A percentile compares a stretch with the other conserved stretches of the same genome.
Conservation (phyloP, 2,888 invertebrate genomes). For the Meliscaeva auricollis region DNA sequence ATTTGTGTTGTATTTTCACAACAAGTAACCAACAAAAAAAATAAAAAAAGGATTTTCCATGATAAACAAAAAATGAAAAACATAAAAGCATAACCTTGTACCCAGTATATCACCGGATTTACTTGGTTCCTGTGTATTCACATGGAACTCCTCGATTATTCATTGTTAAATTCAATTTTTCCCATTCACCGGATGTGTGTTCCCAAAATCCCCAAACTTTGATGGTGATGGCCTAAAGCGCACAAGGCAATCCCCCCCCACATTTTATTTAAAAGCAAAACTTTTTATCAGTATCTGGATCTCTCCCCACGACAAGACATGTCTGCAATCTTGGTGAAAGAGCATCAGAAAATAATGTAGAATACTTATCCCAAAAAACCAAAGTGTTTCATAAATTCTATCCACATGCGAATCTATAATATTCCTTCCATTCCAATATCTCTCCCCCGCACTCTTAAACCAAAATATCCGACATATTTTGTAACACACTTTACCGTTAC, state of each 20-base stretch:
- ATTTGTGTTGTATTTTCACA: neutral
- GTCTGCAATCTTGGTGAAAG: constrained; percentile 1
- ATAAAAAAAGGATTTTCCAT: constrained; percentile 3
- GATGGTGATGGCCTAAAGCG: neutral
- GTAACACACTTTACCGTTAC: constrained; percentile 61
- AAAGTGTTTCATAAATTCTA: constrained; percentile 36
- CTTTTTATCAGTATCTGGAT: constrained; percentile 1
- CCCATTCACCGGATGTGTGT: constrained; percentile 44
- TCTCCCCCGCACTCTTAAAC: neutral
- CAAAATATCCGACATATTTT: constrained; percentile 48
- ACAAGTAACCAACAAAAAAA: neutral
- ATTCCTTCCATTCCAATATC: constrained; percentile 19
- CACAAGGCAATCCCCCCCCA: neutral
- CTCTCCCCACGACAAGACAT: neutral
- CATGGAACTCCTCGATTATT: constrained; percentile 41
- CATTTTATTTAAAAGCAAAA: neutral
- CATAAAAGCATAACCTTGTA: neutral
- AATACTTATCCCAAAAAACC: constrained; percentile 12
- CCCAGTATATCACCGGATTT: constrained; percentile 30
- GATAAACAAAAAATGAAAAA: too few relatives aligned
- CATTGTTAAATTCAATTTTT: constrained; percentile 57
- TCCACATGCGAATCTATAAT: neutral
- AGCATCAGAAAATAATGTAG: constrained; percentile 17
- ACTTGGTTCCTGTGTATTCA: constrained; percentile 36
- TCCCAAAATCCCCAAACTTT: neutral